These are phyloP conservation scores for Muscicapa comitata DNA, from an alignment of 2,797 vertebrate genomes.

Conservation along the genomic window DNA sequence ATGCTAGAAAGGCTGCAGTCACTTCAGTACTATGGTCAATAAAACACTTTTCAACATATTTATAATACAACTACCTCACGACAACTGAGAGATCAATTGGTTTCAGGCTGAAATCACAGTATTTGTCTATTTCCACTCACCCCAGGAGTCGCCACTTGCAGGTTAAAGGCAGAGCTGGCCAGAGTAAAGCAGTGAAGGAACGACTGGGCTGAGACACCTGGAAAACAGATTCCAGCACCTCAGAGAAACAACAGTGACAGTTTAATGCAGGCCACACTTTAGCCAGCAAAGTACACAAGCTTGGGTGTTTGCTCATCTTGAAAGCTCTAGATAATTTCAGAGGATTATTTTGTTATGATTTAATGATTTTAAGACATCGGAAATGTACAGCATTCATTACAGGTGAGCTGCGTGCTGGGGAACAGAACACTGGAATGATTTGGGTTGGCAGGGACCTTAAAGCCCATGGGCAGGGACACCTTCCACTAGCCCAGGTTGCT, in stretches of 20 bases:
- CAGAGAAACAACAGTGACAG: not conserved
- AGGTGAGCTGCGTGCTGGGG: not conserved
- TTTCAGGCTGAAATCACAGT: not conserved
- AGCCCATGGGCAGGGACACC: not conserved
- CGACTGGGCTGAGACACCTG: slow-evolving; percentile 91
- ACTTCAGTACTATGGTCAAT: fast-evolving
- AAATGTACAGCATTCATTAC: fast-evolving
- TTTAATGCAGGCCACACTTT: not conserved
- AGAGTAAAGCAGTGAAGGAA: slow-evolving; percentile 90
- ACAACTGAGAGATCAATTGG: fast-evolving
- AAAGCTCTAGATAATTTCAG: not conserved
- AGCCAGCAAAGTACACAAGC: fast-evolving
- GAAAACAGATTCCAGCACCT: not conserved
- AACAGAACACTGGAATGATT: not conserved
- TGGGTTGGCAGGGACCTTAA: not conserved
- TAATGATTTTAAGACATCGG: not conserved
- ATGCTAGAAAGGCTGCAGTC: fast-evolving
- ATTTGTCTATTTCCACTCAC: slow-evolving; percentile 73
- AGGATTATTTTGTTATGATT: fast-evolving
- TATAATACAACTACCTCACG: fast-evolving
- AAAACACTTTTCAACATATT: not conserved
- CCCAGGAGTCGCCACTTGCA: slow-evolving; percentile 95
- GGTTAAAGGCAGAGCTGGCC: slow-evolving; percentile 85
- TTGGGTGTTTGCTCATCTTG: not conserved
- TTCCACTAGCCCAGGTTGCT: fast-evolving